Conservation (phyloP, 92 coral and sea anemone genomes). For the Phenganax subtilis region DNA sequence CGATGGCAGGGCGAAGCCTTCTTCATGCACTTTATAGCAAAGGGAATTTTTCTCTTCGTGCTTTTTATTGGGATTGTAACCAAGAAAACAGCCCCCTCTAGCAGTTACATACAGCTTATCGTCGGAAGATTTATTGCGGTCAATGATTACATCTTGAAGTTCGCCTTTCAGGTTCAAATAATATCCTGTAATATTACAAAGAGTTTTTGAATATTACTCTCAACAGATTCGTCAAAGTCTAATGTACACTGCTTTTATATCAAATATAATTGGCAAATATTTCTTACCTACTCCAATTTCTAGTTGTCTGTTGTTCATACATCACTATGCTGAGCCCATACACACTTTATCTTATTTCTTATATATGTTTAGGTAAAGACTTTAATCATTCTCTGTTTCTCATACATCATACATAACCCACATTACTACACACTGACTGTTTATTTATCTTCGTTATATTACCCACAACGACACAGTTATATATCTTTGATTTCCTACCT, state of each 20-base stretch:
- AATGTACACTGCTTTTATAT: background rate
- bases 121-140: background rate
- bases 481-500: background rate
- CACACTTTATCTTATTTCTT: no score
- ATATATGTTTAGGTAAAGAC: no score
- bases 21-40: constrained; percentile 45
- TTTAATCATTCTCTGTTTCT: no score
- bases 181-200: constrained; percentile 14
- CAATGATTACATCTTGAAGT: constrained; percentile 48
- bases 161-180: constrained; percentile 47
- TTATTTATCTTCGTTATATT: background rate
- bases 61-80: constrained; percentile 44
- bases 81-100: constrained; percentile 68
- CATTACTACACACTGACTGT: background rate
- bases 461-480: background rate
- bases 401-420: background rate
- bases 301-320: no score
- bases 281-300: no score
- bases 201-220: background rate
- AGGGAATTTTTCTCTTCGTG: constrained; percentile 44
- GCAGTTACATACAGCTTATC: constrained; percentile 46
- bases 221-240: background rate
- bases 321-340: no score
- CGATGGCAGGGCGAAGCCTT: constrained; percentile 60
- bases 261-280: background rate